Evolutionary conservation across 23 tunicate species (phyloP).

Genomic region (Aplidium turbinatum): DNA sequence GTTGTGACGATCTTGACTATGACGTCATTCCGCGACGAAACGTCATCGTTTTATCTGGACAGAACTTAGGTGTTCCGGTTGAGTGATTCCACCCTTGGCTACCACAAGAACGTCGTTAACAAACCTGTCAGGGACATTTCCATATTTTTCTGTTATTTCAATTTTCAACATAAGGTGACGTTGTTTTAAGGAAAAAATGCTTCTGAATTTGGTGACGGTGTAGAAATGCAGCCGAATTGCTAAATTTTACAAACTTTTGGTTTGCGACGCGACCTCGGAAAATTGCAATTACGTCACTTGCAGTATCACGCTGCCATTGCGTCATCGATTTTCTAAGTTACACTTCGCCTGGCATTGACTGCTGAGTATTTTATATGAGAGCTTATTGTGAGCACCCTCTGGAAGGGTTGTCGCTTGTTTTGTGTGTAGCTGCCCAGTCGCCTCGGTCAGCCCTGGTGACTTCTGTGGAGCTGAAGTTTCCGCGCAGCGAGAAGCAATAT

Average conservation of each 20-base stretch:
- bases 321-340: too few relatives aligned
- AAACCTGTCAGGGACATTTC: too few relatives aligned
- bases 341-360: conserved; percentile 69
- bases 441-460: too few relatives aligned
- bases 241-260: neutral
- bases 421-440: conserved; percentile 5
- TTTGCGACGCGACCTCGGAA: too few relatives aligned
- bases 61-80: conserved; percentile 57
- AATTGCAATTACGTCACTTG: too few relatives aligned
- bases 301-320: too few relatives aligned
- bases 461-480: too few relatives aligned
- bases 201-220: neutral
- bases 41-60: conserved; percentile 76
- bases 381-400: conserved; percentile 47
- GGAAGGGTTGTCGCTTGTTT: conserved; percentile 46
- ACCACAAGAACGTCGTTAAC: conserved; percentile 1
- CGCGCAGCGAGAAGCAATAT: too few relatives aligned
- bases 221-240: neutral
- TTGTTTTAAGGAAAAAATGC: neutral
- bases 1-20: conserved; percentile 84
- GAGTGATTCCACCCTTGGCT: conserved; percentile 33
- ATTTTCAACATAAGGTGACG: neutral
- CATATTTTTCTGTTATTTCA: neutral
- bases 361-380: conserved; percentile 53
- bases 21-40: conserved; percentile 54